These are phyloP conservation scores for Oceanodroma leucorhoa DNA, from an alignment of 2,797 vertebrate genomes.

Conservation along the genomic window DNA sequence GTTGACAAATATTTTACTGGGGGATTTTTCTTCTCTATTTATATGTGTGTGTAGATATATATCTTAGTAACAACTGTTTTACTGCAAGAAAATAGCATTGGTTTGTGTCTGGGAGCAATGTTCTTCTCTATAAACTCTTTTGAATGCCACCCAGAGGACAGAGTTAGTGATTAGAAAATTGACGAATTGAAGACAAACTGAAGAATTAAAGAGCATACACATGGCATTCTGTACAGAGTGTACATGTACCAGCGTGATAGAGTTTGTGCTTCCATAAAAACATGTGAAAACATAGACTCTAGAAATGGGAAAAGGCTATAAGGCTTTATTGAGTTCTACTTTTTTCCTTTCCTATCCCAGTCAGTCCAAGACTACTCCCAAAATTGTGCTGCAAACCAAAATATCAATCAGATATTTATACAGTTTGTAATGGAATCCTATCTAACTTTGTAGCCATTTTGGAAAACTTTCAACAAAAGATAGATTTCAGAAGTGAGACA, in stretches of 20 bases:
- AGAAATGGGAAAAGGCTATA: not conserved
- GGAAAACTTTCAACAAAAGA: not conserved
- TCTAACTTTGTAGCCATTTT: not conserved
- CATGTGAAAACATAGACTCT: not conserved
- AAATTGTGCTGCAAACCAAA: not conserved
- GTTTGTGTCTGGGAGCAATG: not conserved
- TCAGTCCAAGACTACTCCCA: not conserved
- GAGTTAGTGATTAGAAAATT: not conserved
- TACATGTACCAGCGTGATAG: not conserved
- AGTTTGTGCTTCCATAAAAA: not conserved
- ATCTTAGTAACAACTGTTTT: not conserved
- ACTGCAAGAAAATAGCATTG: not conserved
- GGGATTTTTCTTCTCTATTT: not conserved
- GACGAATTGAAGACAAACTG: not conserved
- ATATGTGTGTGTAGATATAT: not conserved
- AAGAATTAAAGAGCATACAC: not conserved
- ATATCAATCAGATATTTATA: not conserved
- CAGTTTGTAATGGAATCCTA: not conserved
- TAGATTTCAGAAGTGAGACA: not conserved
- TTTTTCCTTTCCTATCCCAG: not conserved
- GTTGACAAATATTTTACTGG: not conserved
- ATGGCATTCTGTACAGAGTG: not conserved
- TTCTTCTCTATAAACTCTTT: not conserved
- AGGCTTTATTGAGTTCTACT: not conserved
- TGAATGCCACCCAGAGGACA: not conserved